These are phyloP conservation scores for Pseudomyrmex flavicornis DNA, from an alignment of 1,140 invertebrate genomes.

Conservation along the genomic window DNA sequence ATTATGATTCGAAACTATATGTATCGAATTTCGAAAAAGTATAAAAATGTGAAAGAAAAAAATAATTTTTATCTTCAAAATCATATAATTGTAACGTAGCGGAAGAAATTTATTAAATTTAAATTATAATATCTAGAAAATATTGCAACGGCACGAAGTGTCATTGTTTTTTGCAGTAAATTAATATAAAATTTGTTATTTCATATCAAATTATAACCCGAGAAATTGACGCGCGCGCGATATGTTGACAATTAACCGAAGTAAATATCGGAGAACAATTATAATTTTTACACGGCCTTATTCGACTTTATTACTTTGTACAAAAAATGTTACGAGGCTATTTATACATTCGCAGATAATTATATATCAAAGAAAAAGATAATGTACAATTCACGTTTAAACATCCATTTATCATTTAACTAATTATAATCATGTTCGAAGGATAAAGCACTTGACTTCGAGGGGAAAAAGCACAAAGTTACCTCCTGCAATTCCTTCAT, in stretches of 20 bases:
- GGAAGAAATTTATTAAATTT: conserved; percentile 32
- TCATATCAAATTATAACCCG: no score
- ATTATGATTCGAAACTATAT: not conserved
- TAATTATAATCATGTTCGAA: conserved; percentile 6
- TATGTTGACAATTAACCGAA: not conserved
- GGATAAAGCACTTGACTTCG: conserved; percentile 16
- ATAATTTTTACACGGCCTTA: conserved; percentile 29
- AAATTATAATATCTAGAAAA: conserved; percentile 20
- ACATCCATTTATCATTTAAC: not conserved
- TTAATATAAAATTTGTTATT: no score
- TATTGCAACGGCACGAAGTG: no score
- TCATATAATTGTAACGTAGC: conserved; percentile 1
- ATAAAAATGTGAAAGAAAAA: not conserved
- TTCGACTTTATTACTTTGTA: not conserved
- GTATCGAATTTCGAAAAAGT: conserved; percentile 3
- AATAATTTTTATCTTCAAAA: conserved; percentile 22
- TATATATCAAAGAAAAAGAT: not conserved
- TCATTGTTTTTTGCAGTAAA: no score
- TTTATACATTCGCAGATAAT: not conserved
- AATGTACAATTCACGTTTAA: no score
- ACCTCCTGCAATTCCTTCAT: not conserved
- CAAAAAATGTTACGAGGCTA: conserved; percentile 20
- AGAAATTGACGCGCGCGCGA: not conserved
- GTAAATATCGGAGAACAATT: conserved; percentile 20
- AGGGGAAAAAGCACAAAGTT: not conserved